phyloP scores from a whole-genome alignment of 2,888 invertebrate species.

The Callyntrura guangdongensis region DNA sequence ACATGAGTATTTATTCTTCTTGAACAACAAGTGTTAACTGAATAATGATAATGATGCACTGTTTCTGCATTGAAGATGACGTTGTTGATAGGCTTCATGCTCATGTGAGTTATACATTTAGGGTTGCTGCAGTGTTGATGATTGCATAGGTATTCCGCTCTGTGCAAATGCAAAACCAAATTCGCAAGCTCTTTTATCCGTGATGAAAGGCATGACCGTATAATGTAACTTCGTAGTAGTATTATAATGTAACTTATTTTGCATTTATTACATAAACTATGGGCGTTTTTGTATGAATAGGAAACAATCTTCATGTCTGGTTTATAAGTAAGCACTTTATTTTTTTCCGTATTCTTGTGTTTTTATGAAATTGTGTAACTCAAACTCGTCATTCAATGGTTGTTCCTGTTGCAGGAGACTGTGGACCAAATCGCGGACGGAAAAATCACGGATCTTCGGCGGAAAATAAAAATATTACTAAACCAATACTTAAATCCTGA shows the following conservation, averaged over 20 bases:
- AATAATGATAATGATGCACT: background rate
- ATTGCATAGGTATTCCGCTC: background rate
- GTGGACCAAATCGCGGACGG: background rate
- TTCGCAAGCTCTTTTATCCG: background rate
- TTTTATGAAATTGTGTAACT: slow-evolving; percentile 49
- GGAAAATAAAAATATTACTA: no score
- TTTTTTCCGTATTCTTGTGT: background rate
- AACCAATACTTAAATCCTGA: no score
- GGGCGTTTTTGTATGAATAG: background rate
- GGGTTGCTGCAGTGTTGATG: background rate
- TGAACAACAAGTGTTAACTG: slow-evolving; percentile 12
- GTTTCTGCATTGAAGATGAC: slow-evolving; percentile 16
- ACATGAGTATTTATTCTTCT: background rate
- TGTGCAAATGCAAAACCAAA: background rate
- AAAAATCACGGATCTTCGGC: no score
- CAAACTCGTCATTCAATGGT: slow-evolving; percentile 21
- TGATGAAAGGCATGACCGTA: background rate
- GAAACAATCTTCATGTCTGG: background rate
- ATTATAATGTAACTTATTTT: background rate
- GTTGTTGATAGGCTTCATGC: background rate
- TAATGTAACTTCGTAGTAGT: background rate
- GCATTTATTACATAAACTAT: background rate
- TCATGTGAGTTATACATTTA: background rate
- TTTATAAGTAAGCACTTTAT: background rate
- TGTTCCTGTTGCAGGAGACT: slow-evolving; percentile 1